Conservation (phyloP, 2,113 vertebrate species). For the Lophotis ruficrista region DNA sequence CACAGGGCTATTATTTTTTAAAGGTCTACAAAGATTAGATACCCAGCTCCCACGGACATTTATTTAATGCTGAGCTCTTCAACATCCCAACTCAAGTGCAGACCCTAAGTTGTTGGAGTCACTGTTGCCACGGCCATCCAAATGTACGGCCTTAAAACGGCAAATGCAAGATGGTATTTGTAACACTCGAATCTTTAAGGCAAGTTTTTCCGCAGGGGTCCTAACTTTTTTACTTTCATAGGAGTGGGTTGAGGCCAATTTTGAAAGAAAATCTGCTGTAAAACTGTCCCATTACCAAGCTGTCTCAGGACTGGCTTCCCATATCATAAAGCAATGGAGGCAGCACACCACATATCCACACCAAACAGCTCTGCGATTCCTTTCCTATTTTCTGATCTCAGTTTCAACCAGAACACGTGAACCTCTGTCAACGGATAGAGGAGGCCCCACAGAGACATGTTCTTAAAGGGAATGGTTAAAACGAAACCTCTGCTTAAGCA, state of each 20-base stretch:
- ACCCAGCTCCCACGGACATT: not conserved
- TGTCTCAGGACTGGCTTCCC: not conserved
- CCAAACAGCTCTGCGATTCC: rapidly evolving
- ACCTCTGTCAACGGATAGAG: not conserved
- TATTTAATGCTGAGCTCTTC: not conserved
- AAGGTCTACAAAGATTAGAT: not conserved
- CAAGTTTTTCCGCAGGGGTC: not conserved
- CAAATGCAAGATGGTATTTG: rapidly evolving
- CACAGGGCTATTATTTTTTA: not conserved
- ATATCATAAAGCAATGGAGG: not conserved
- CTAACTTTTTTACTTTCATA: not conserved
- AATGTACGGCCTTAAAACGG: rapidly evolving
- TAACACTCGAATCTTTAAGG: not conserved
- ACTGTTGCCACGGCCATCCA: not conserved
- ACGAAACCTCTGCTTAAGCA: not conserved
- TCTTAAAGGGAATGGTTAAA: not conserved
- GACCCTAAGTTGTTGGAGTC: not conserved
- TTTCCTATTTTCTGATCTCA: not conserved
- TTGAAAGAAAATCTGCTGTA: not conserved
- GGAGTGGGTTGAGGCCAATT: not conserved
- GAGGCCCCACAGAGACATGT: not conserved
- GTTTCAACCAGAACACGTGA: not conserved
- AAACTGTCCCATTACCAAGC: not conserved
- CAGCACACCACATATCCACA: not conserved
- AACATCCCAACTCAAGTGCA: not conserved